A percentile compares a stretch with the other conserved stretches of the same genome.
Conservation (phyloP, 2,797 vertebrate genomes). For the Okamejei kenojei region DNA sequence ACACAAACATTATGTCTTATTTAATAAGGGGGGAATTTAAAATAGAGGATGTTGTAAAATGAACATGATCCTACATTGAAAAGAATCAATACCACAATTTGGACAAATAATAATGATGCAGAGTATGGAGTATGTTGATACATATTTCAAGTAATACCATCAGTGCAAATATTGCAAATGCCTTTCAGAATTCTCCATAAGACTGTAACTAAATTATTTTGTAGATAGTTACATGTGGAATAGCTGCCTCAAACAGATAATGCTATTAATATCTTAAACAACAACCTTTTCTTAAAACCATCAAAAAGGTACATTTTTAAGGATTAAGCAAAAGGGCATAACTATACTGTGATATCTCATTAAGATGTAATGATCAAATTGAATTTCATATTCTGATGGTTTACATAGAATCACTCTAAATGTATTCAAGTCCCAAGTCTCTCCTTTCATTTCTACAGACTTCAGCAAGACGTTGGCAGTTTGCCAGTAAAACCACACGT, state of each 20-base stretch:
- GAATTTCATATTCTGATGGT: constrained; percentile 62
- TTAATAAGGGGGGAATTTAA: background rate
- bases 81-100: background rate
- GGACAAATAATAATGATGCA: background rate
- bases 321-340: background rate
- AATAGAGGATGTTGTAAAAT: background rate
- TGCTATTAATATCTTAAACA: constrained; percentile 17
- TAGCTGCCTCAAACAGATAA: constrained; percentile 15
- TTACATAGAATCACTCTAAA: constrained; percentile 69
- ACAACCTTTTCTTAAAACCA: constrained; percentile 20
- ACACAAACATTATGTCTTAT: background rate
- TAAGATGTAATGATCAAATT: constrained; percentile 62
- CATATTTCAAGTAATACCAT: background rate
- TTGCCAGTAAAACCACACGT: constrained; percentile 69
- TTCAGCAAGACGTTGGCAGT: constrained; percentile 53
- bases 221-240: background rate
- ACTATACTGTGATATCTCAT: constrained; percentile 53
- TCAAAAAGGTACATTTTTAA: constrained; percentile 15
- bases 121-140: background rate
- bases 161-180: background rate
- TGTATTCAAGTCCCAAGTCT: constrained; percentile 57
- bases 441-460: constrained; percentile 26
- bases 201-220: background rate
- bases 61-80: background rate
- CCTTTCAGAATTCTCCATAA: background rate